phyloP scores from a whole-genome alignment of 2,113 vertebrate genomes.

The Malurus cyaneus region DNA sequence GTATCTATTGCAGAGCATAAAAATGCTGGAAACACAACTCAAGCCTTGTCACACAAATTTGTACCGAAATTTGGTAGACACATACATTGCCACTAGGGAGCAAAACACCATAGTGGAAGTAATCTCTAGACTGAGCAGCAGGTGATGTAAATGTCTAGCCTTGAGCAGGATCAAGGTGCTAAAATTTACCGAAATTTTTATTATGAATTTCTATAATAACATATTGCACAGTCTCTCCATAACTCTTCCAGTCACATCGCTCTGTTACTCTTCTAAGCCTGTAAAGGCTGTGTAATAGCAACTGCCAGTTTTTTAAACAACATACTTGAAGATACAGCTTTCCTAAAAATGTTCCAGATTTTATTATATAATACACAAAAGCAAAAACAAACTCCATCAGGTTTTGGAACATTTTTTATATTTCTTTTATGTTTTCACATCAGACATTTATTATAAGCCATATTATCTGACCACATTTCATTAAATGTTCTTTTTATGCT shows the following conservation, averaged over 20 bases:
- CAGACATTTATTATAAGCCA: neutral
- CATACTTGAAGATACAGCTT: neutral
- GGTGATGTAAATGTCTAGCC: neutral
- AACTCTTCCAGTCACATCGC: neutral
- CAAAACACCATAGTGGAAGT: neutral
- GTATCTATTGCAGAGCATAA: neutral
- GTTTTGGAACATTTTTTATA: neutral
- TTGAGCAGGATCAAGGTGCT: neutral
- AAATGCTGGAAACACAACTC: neutral
- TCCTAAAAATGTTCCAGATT: neutral
- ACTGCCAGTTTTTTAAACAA: neutral
- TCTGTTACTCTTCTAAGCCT: neutral
- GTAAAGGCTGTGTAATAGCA: neutral
- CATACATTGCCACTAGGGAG: neutral
- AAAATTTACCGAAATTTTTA: neutral
- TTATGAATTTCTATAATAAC: neutral
- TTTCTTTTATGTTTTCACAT: neutral
- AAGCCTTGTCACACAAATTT: neutral
- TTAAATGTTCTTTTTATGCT: neutral
- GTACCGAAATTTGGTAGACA: neutral
- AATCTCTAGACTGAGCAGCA: neutral
- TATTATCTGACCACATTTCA: neutral
- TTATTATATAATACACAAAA: neutral
- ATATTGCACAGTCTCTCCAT: neutral
- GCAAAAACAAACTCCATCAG: neutral